Conservation (phyloP, 2,113 vertebrate species). For the Clupea harengus region DNA sequence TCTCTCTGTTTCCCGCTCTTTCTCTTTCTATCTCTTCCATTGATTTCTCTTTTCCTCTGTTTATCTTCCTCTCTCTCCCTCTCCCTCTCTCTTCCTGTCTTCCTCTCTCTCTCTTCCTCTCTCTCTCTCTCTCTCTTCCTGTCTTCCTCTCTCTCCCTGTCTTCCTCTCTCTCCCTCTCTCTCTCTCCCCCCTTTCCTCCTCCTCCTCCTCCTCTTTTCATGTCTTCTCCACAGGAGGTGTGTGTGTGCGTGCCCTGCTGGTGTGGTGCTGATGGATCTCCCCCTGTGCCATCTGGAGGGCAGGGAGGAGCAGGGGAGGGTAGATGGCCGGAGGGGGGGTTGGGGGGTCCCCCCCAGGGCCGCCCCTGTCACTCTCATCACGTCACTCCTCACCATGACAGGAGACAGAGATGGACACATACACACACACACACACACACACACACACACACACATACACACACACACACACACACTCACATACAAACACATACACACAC, state of each 20-base stretch:
- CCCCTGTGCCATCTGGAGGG: slow-evolving; percentile 29
- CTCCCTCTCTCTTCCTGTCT: background rate
- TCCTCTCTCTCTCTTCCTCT: too few species aligned
- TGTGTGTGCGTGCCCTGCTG: background rate
- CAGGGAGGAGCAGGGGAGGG: background rate
- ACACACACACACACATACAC: background rate
- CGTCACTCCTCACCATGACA: slow-evolving; percentile 24
- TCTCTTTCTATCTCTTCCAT: background rate
- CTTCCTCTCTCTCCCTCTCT: background rate
- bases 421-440: background rate
- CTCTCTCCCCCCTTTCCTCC: background rate
- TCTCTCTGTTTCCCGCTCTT: background rate
- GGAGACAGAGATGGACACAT: background rate
- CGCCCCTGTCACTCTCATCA: slow-evolving; percentile 36
- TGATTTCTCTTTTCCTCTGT: background rate
- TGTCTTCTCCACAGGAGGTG: background rate
- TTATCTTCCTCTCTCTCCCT: background rate
- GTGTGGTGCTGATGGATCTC: slow-evolving; percentile 23
- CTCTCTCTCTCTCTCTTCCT: background rate
- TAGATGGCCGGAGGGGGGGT: background rate
- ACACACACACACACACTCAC: too few species aligned
- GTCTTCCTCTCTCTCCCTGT: background rate
- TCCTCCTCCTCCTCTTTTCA: background rate
- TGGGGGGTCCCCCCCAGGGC: slow-evolving; percentile 22
- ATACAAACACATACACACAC: too few species aligned